These are phyloP conservation scores for Incurvaria masculella DNA, from an alignment of 2,888 invertebrate genomes.

Conservation along the genomic window DNA sequence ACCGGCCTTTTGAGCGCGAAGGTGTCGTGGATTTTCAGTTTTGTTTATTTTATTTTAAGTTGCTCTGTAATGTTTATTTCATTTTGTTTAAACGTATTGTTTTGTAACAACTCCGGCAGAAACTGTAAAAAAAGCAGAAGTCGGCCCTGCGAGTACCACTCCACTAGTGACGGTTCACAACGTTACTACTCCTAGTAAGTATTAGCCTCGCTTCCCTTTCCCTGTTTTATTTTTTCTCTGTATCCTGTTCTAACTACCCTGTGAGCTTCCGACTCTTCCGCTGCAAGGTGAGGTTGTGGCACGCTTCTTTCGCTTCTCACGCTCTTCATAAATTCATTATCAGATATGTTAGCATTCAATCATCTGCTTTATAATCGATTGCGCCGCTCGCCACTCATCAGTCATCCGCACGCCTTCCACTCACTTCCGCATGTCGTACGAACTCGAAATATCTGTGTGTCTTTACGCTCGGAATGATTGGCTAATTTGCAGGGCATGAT, in stretches of 20 bases:
- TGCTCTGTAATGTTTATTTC: not conserved
- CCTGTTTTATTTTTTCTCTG: not conserved
- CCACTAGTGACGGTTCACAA: not conserved
- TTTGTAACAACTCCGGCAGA: not conserved
- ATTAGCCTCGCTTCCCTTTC: not conserved
- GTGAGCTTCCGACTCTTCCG: not conserved
- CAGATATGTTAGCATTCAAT: too few species aligned
- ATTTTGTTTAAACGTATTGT: not conserved
- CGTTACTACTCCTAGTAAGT: not conserved
- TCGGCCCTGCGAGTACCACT: not conserved
- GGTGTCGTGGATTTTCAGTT: not conserved
- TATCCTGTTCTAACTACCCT: not conserved
- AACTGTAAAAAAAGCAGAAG: not conserved
- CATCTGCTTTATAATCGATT: not conserved
- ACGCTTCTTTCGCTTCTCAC: not conserved
- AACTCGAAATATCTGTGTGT: constrained; percentile 43
- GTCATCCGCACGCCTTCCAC: not conserved
- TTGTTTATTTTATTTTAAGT: not conserved
- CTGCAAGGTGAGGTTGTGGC: not conserved
- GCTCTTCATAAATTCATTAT: not conserved
- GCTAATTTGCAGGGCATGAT: constrained; percentile 54
- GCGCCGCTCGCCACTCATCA: not conserved
- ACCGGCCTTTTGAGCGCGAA: not conserved
- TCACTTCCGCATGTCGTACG: not conserved
- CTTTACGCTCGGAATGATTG: constrained; percentile 53